A percentile compares a stretch with the other conserved stretches of the same genome.
Evolutionary conservation across 2,113 vertebrate species (phyloP).

Genomic region (Xenotilapia flavipinnis): DNA sequence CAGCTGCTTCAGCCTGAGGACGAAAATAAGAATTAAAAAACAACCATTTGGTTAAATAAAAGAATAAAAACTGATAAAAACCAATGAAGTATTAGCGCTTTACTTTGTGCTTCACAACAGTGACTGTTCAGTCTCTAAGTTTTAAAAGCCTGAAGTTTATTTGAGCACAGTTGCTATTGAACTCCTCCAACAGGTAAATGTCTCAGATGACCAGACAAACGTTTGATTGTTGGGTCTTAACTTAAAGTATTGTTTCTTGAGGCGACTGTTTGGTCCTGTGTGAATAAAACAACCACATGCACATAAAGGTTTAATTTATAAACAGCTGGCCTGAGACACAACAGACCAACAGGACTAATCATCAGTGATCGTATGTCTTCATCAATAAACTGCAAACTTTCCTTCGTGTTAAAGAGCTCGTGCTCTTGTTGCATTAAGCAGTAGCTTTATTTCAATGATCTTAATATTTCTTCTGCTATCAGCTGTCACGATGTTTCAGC

Average conservation of each 20-base stretch:
- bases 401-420: not conserved
- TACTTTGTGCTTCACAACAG: not conserved
- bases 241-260: fast-evolving
- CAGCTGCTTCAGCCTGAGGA: not conserved
- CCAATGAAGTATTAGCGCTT: fast-evolving
- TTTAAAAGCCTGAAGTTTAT: not conserved
- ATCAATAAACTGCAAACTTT: not conserved
- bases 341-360: not conserved
- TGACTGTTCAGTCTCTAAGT: not conserved
- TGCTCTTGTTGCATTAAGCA: not conserved
- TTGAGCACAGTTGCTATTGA: not conserved
- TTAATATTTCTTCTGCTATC: not conserved
- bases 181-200: not conserved
- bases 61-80: not conserved
- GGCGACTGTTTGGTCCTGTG: not conserved
- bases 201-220: not conserved
- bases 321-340: not conserved
- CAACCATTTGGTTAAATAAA: not conserved
- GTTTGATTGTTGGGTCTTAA: not conserved
- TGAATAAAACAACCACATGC: not conserved
- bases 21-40: not conserved
- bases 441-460: not conserved
- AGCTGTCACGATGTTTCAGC: fast-evolving
- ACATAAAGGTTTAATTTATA: not conserved
- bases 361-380: not conserved